Conservation (phyloP, 1,140 invertebrate genomes). For the Rhopalosiphum maidis region DNA sequence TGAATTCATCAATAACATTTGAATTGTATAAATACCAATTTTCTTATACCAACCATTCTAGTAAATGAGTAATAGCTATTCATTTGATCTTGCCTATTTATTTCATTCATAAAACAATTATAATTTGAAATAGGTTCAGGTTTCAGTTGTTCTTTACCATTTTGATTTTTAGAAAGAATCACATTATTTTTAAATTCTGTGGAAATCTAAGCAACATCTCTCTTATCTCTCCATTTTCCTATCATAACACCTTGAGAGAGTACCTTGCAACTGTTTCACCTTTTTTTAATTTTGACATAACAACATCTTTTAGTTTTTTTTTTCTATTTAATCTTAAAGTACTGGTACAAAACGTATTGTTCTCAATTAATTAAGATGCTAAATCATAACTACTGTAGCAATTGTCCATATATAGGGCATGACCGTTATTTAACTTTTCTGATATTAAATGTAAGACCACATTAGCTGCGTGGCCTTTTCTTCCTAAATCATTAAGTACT, state of each 20-base stretch:
- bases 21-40: background rate
- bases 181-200: background rate
- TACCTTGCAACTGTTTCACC: background rate
- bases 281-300: background rate
- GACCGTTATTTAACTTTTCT: background rate
- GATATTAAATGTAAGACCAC: background rate
- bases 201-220: background rate
- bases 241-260: background rate
- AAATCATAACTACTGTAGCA: background rate
- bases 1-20: constrained; percentile 15
- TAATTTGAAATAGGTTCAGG: constrained; percentile 8
- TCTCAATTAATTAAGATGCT: background rate
- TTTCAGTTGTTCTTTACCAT: background rate
- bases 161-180: constrained; percentile 55
- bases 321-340: background rate
- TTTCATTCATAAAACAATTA: background rate
- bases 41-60: constrained; percentile 7
- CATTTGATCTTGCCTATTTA: constrained; percentile 16
- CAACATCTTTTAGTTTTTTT: background rate
- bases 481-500: background rate
- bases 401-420: background rate
- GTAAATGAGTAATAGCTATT: constrained; percentile 13
- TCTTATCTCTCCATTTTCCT: constrained; percentile 24
- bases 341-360: background rate
- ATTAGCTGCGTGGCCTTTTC: background rate